These are phyloP conservation scores for Chironomus riparius DNA, from an alignment of 2,888 invertebrate species.

Conservation along the genomic window DNA sequence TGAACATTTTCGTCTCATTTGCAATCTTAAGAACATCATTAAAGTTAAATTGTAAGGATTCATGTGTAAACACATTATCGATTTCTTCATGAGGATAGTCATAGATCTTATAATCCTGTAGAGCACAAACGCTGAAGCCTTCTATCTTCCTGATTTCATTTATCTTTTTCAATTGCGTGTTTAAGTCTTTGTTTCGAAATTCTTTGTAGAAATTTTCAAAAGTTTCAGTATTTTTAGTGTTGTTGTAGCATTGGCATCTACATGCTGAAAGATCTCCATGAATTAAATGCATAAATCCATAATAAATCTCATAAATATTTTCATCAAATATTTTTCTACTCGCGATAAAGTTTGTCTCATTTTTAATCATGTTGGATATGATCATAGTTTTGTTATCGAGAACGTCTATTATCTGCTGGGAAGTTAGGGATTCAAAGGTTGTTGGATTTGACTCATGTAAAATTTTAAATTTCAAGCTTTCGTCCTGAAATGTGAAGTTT, in stretches of 20 bases:
- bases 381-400: neutral
- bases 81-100: no score
- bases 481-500: neutral
- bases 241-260: no score
- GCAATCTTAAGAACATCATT: neutral
- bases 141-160: neutral
- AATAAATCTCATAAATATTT: neutral
- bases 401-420: neutral
- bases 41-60: neutral
- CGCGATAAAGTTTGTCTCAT: neutral
- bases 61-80: no score
- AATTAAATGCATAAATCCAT: neutral
- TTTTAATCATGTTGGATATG: neutral
- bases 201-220: no score
- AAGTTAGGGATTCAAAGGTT: neutral
- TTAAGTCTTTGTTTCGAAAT: no score
- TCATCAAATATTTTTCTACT: neutral
- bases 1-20: neutral
- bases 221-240: no score
- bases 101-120: no score
- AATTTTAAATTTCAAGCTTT: neutral
- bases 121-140: no score
- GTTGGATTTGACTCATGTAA: neutral
- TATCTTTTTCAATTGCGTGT: neutral
- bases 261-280: neutral